Evolutionary conservation across 2,797 vertebrate genomes (phyloP).

Genomic region (Sebastes steindachneri): DNA sequence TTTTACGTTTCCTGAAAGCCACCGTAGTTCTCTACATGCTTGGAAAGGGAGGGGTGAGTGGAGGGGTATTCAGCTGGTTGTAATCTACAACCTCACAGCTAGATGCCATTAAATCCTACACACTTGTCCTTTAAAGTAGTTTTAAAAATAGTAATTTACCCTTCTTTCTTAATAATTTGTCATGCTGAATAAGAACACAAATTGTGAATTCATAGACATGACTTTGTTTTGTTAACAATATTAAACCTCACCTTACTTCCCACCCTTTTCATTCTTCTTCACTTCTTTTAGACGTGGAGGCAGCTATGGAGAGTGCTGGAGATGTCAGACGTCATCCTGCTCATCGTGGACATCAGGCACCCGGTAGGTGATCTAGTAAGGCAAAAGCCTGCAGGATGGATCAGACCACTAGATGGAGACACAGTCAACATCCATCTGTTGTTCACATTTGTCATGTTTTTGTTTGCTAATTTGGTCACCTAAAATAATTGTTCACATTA

Average conservation of each 20-base stretch:
- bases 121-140: not conserved
- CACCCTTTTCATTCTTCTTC: not conserved
- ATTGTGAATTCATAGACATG: not conserved
- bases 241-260: not conserved
- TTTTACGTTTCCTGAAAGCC: too few relatives aligned
- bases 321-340: conserved; percentile 93
- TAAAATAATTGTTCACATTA: not conserved
- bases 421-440: conserved; percentile 11
- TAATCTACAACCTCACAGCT: not conserved
- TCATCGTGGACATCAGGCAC: conserved; percentile 93
- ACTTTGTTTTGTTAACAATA: not conserved
- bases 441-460: not conserved
- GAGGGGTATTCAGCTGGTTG: not conserved
- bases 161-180: not conserved
- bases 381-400: not conserved
- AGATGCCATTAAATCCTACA: not conserved
- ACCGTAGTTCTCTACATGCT: too few relatives aligned
- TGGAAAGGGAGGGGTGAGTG: not conserved
- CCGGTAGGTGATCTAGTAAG: conserved; percentile 81
- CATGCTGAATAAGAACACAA: not conserved
- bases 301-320: conserved; percentile 95
- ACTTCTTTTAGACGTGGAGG: conserved; percentile 89
- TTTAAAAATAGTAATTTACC: not conserved
- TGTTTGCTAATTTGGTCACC: not conserved
- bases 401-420: conserved; percentile 71